A percentile compares a stretch with the other conserved stretches of the same genome.
Evolutionary conservation across 2,797 vertebrate genomes (phyloP).

Genomic region (Crocodylus rhombifer): DNA sequence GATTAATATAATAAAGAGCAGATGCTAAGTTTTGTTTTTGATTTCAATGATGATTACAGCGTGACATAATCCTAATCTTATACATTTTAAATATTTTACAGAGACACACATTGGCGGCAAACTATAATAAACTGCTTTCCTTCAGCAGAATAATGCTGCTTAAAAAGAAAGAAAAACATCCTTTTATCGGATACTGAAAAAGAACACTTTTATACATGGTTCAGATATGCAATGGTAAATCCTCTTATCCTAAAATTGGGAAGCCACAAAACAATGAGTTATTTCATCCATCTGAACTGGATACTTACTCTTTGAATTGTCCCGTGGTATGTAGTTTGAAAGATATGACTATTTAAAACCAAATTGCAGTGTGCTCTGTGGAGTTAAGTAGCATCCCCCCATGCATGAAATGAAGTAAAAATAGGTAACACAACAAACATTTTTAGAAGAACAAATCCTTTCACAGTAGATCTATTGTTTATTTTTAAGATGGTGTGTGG

Average conservation of each 20-base stretch:
- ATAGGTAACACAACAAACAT: constrained; percentile 54
- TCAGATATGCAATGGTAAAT: constrained; percentile 61
- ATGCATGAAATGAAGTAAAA: constrained; percentile 62
- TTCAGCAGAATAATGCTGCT: constrained; percentile 35
- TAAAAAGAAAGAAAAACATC: constrained; percentile 43
- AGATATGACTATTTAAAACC: constrained; percentile 47
- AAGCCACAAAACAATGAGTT: constrained; percentile 44
- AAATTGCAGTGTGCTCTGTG: constrained; percentile 30
- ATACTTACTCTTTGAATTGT: constrained; percentile 15
- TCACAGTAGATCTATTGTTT: constrained; percentile 36
- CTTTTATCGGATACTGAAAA: constrained; percentile 25
- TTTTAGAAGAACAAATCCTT: constrained; percentile 58
- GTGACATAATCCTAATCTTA: constrained; percentile 33
- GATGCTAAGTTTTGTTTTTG: neutral
- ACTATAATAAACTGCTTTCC: constrained; percentile 39
- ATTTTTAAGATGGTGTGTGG: constrained; percentile 17
- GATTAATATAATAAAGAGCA: neutral
- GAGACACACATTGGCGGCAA: neutral
- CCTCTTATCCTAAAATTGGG: constrained; percentile 52
- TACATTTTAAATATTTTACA: neutral
- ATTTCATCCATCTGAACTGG: constrained; percentile 50
- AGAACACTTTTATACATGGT: constrained; percentile 24
- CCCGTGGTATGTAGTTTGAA: constrained; percentile 25
- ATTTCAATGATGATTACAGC: constrained; percentile 11
- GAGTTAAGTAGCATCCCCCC: constrained; percentile 47